phyloP scores from a whole-genome alignment of 2,797 vertebrate species.

The Falco cherrug region DNA sequence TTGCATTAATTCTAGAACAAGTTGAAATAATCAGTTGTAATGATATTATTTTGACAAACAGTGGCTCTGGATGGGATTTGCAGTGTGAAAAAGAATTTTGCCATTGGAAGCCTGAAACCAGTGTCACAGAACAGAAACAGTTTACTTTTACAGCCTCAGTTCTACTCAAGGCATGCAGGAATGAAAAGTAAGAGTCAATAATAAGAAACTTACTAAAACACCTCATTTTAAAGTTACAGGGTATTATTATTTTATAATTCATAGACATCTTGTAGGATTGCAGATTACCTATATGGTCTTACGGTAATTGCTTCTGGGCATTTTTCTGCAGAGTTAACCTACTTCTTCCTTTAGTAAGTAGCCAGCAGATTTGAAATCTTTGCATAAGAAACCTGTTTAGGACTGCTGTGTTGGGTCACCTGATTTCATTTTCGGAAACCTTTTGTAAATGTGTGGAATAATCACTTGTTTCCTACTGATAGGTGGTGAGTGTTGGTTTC shows the following conservation, averaged over 20 bases:
- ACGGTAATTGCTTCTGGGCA: neutral
- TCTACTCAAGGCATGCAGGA: slow-evolving; percentile 75
- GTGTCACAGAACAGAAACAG: slow-evolving; percentile 42
- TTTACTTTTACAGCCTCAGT: slow-evolving; percentile 67
- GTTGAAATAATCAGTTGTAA: neutral
- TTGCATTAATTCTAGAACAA: neutral
- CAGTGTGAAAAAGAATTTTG: slow-evolving; percentile 70
- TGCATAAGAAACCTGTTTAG: neutral
- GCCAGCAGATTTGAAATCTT: neutral
- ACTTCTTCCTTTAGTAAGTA: neutral
- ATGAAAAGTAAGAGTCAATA: slow-evolving; percentile 69
- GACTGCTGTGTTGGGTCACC: neutral
- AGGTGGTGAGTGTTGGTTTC: neutral
- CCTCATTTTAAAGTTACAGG: neutral
- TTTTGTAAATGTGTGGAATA: neutral
- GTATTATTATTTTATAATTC: neutral
- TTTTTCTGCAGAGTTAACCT: neutral
- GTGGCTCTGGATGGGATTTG: slow-evolving; percentile 74
- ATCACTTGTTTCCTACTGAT: neutral
- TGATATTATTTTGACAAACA: slow-evolving; percentile 58
- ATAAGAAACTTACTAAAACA: neutral
- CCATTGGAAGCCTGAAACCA: slow-evolving; percentile 49
- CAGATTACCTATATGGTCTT: neutral
- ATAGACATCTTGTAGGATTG: neutral
- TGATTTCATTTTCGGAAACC: neutral